Conservation (phyloP, 2,113 vertebrate species). For the Sorex araneus region DNA sequence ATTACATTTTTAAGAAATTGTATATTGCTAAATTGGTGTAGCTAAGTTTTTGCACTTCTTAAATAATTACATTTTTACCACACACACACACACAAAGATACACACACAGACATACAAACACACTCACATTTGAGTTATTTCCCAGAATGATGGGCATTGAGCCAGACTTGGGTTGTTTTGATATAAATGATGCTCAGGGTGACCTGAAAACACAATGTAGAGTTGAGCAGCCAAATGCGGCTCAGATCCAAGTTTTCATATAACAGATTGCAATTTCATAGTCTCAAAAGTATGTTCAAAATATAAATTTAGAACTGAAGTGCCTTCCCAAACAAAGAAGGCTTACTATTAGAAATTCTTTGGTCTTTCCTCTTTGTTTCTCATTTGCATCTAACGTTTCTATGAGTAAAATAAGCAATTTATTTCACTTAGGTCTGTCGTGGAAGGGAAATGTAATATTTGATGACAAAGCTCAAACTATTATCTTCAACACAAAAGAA, state of each 20-base stretch:
- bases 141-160: conserved; percentile 33
- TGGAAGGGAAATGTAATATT: conserved; percentile 71
- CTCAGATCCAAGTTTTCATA: conserved; percentile 40
- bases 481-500: conserved; percentile 56
- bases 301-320: conserved; percentile 35
- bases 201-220: conserved; percentile 35
- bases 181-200: conserved; percentile 51
- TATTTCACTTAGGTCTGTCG: conserved; percentile 69
- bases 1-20: conserved; percentile 20
- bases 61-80: background rate
- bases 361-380: conserved; percentile 53
- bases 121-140: background rate
- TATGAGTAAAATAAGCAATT: background rate
- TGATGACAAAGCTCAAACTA: conserved; percentile 72
- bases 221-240: conserved; percentile 35
- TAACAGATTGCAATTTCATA: conserved; percentile 48
- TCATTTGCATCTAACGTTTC: conserved; percentile 49
- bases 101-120: background rate
- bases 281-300: conserved; percentile 23
- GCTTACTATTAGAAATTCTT: background rate
- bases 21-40: conserved; percentile 39
- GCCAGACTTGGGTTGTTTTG: background rate
- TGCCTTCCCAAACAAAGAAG: conserved; percentile 58
- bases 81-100: background rate
- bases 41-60: conserved; percentile 4